Evolutionary conservation across 2,113 vertebrate genomes (phyloP).

Genomic region (Urocitellus parryii): DNA sequence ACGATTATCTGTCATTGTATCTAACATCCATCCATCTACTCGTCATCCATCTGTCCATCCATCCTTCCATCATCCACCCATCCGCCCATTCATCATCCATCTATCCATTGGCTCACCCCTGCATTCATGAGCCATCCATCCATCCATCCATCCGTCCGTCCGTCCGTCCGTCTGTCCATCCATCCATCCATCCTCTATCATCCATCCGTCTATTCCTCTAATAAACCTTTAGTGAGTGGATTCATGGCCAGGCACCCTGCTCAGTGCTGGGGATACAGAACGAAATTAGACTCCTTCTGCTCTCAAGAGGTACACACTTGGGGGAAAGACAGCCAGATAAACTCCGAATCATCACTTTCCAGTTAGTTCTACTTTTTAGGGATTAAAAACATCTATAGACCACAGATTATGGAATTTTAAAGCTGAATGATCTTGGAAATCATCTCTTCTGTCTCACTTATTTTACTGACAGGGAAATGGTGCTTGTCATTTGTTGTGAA

Average conservation of each 20-base stretch:
- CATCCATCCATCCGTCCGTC: too few species aligned
- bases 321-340: neutral
- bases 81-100: neutral
- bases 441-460: neutral
- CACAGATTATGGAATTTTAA: slow-evolving; percentile 33
- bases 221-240: neutral
- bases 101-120: neutral
- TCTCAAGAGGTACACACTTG: neutral
- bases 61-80: neutral
- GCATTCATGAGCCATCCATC: neutral
- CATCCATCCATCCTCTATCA: neutral
- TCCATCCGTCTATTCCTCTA: neutral
- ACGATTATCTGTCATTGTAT: neutral
- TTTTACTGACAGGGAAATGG: neutral
- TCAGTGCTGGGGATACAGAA: neutral
- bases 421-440: neutral
- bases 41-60: too few species aligned
- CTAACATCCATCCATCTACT: neutral
- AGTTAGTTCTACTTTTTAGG: neutral
- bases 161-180: neutral
- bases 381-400: neutral
- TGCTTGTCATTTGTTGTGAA: neutral
- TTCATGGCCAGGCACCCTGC: neutral
- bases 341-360: neutral
- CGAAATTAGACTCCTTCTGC: neutral